Evolutionary conservation across 2,888 invertebrate species (phyloP).

Genomic region (Ormyrus labotus): DNA sequence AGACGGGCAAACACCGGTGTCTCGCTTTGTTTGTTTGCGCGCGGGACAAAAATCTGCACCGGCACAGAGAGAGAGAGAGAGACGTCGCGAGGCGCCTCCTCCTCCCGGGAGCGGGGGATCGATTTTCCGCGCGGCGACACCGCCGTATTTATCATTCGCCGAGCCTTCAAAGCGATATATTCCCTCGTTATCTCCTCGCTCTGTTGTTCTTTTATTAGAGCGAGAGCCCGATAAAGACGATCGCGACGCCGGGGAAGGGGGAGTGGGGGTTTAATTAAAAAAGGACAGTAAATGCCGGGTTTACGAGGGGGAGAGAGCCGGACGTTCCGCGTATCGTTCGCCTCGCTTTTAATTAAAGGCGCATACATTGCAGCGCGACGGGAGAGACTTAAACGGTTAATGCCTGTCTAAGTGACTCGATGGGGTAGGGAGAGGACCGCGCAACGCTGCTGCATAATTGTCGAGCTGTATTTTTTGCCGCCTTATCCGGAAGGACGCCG

Average conservation of each 20-base stretch:
- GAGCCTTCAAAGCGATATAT: too few species aligned
- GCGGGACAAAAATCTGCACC: too few species aligned
- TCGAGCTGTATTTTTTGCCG: too few species aligned
- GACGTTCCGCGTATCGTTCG: background rate
- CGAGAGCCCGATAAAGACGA: conserved; percentile 2
- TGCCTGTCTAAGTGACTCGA: background rate
- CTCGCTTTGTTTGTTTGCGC: too few species aligned
- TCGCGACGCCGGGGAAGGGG: background rate
- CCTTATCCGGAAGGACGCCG: too few species aligned
- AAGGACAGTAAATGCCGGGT: background rate
- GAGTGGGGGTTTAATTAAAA: conserved; percentile 9
- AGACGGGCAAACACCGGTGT: too few species aligned
- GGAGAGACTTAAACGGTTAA: background rate
- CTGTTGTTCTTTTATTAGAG: background rate
- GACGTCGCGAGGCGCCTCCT: too few species aligned
- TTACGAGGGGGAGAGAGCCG: background rate
- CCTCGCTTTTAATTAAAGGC: conserved; percentile 20
- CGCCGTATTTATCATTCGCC: background rate
- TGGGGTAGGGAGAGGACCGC: too few species aligned
- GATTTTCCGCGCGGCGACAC: background rate
- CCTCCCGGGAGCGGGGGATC: too few species aligned
- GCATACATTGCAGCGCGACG: background rate
- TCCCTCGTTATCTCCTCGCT: background rate
- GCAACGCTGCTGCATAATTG: too few species aligned
- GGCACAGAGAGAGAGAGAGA: too few species aligned